Evolutionary conservation across 1,140 invertebrate genomes (phyloP).

Genomic region (Bombus balteatus): DNA sequence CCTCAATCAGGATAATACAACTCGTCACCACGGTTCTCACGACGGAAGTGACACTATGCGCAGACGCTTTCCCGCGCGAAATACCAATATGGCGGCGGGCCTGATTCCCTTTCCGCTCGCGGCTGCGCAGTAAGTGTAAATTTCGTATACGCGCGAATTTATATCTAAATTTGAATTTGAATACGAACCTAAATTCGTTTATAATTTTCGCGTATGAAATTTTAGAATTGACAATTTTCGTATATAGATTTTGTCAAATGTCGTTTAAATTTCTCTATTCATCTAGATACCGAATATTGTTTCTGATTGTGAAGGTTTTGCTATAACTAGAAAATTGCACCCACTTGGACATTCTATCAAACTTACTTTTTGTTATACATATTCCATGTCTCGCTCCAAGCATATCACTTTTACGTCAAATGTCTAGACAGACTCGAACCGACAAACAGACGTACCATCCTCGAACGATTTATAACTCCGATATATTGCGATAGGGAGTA

Average conservation of each 20-base stretch:
- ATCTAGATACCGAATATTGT: too few relatives aligned
- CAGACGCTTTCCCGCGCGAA: neutral
- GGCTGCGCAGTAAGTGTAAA: neutral
- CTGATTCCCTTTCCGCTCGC: neutral
- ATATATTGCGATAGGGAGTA: neutral
- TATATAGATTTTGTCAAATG: too few relatives aligned
- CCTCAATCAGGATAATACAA: neutral
- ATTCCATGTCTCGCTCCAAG: too few relatives aligned
- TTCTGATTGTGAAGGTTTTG: too few relatives aligned
- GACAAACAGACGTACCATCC: neutral
- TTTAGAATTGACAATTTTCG: neutral
- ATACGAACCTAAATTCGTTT: neutral
- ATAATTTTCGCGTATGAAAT: too few relatives aligned
- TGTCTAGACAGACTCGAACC: neutral
- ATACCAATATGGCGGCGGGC: neutral
- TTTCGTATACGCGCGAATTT: neutral
- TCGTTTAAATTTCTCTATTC: too few relatives aligned
- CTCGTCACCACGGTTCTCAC: neutral
- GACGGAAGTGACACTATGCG: neutral
- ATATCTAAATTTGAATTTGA: neutral
- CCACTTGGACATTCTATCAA: neutral
- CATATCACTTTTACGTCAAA: conserved; percentile 2
- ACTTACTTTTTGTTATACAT: neutral
- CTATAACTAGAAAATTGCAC: neutral
- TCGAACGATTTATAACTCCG: neutral